Evolutionary conservation across 2,888 invertebrate genomes (phyloP).

Genomic region (Drosophila mulleri): DNA sequence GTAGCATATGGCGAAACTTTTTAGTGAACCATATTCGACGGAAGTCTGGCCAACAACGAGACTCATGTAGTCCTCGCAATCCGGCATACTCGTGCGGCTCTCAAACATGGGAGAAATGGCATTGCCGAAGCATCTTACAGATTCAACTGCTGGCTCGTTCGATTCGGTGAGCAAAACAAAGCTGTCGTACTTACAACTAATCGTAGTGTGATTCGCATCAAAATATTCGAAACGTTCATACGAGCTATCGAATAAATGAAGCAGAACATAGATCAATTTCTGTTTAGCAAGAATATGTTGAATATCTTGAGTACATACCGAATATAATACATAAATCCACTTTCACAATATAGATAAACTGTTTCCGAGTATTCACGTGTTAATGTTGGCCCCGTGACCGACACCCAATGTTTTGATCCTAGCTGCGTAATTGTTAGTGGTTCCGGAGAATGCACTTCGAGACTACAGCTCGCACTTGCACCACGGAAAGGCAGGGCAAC

Average conservation of each 20-base stretch:
- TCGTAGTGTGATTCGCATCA: background rate
- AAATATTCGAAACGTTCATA: rapidly evolving
- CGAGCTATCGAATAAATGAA: background rate
- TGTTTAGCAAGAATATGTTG: too few species aligned
- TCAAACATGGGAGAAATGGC: background rate
- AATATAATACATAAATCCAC: background rate
- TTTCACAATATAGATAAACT: background rate
- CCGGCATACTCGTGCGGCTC: background rate
- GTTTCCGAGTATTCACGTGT: background rate
- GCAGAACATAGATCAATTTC: too few species aligned
- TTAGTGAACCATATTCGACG: background rate
- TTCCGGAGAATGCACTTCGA: rapidly evolving
- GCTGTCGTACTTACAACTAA: background rate
- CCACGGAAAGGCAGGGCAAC: background rate
- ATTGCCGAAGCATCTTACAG: rapidly evolving
- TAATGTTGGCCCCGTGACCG: background rate
- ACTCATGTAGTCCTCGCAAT: background rate
- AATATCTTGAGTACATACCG: background rate
- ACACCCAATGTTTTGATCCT: background rate
- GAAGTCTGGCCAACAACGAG: background rate
- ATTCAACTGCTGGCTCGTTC: rapidly evolving
- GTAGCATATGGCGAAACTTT: background rate
- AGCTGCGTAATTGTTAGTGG: background rate
- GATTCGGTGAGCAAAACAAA: rapidly evolving
- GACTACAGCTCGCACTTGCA: background rate